Percentiles rank a stretch among this genome's conserved stretches.
Conservation (phyloP, 2,797 vertebrate genomes). For the Danio choprae region DNA sequence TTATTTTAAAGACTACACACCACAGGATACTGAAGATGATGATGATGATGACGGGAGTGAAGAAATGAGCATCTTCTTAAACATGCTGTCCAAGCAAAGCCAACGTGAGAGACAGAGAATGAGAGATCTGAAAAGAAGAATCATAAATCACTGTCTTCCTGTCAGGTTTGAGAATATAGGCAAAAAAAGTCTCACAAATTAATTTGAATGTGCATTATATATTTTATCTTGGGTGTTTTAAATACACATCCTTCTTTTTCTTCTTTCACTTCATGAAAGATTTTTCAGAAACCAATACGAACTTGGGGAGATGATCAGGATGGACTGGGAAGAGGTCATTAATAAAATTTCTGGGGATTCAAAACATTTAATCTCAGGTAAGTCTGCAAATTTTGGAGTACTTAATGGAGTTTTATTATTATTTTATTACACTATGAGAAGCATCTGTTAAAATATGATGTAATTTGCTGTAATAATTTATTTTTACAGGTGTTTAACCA, state of each 20-base stretch:
- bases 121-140: conserved; percentile 63
- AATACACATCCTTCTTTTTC: not conserved
- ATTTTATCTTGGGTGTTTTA: not conserved
- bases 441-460: no score
- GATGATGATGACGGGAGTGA: conserved; percentile 32
- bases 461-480: no score
- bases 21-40: conserved; percentile 15
- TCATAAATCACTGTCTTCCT: conserved; percentile 61
- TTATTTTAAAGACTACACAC: conserved; percentile 66
- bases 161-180: conserved; percentile 50
- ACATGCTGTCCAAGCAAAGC: not conserved
- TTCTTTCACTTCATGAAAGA: conserved; percentile 13
- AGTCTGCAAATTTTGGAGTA: not conserved
- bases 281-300: conserved; percentile 63
- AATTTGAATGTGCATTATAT: not conserved
- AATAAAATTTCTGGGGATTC: conserved; percentile 62
- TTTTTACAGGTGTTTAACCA: no score
- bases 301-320: conserved; percentile 61
- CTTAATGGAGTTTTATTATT: no score
- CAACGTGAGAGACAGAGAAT: conserved; percentile 54
- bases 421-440: no score
- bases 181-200: not conserved
- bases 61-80: conserved; percentile 21
- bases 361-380: conserved; percentile 54
- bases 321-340: conserved; percentile 63